Evolutionary conservation across 2,888 invertebrate genomes (phyloP), one percentile per base, ranked within the genome.

Genomic region (Cantharis rustica): DNA sequence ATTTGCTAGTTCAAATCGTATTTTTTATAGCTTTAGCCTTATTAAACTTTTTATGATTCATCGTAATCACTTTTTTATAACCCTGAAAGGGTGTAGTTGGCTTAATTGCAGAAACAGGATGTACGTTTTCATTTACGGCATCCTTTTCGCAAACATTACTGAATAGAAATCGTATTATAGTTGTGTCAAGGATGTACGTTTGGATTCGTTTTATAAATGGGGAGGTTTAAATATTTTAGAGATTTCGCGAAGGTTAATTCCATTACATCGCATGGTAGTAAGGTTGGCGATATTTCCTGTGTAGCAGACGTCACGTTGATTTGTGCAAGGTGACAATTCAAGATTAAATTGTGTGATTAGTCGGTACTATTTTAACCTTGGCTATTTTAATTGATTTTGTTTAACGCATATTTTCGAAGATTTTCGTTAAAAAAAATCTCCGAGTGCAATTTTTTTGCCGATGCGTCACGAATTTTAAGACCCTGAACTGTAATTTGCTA

Each of bases 231-330:
- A 47, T 47, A 47, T 47, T 47, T 47, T 47, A 47, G 47, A 47
- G n/a, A n/a, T 47, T 47, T 47, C 4, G 47, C 47, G 47, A 47
- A 47, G 47, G 47, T 47, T 47, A 47, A 7, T 47, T 47, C 2
- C 47, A 47, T 47, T 47, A 47, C n/a, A 47, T 69, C 11, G 68
- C 66, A 16, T 61, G 62, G 61, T 68, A 62, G 68, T 74, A 69
- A 62, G 66, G 31, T n/a, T 69, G 69, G 61, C 69, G 75, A 31
- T 69, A 77, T 75, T 80, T 80, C 80, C 80, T 75, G 80, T 77
- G 68, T 73, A 13, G 75, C 77, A 80, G 80, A 80, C 80, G 77
- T 80, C 79, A 80, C 80, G 80, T 80, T 79, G 73, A 75, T 26
- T 47, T 69, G 61, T 72, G 72, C 75, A 75, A 77, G 76, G 76